Percentiles rank a stretch among this genome's conserved stretches.
Evolutionary conservation across 2,888 invertebrate genomes (phyloP).

Genomic region (Zelleria hepariella): DNA sequence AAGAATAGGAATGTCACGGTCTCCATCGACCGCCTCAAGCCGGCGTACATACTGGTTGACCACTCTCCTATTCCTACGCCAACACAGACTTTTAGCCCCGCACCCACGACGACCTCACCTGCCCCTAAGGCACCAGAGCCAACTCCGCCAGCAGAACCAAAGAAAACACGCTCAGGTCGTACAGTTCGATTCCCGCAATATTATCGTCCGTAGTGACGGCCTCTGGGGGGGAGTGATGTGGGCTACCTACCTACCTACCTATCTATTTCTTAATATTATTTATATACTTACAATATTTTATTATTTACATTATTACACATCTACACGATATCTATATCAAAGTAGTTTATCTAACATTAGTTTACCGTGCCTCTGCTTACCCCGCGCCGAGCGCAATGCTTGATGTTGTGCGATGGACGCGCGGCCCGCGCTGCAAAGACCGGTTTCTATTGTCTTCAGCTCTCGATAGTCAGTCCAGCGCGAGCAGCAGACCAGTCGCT

Average conservation of each 20-base stretch:
- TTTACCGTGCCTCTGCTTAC: no score
- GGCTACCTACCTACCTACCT: no score
- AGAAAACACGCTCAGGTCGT: not conserved
- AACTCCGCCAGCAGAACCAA: not conserved
- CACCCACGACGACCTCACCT: not conserved
- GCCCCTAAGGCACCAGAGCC: not conserved
- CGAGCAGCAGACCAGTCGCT: no score
- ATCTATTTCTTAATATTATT: not conserved
- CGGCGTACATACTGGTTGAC: slow-evolving; percentile 14
- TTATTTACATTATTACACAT: not conserved
- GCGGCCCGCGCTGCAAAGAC: no score
- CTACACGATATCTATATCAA: no score
- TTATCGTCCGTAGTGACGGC: not conserved
- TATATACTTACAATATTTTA: not conserved
- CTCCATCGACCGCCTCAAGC: slow-evolving; percentile 20
- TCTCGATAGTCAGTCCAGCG: no score
- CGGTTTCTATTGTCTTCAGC: no score
- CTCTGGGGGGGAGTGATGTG: slow-evolving; percentile 1
- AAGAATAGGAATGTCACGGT: slow-evolving; percentile 17
- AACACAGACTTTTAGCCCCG: not conserved
- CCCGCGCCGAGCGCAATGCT: no score
- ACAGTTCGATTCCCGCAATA: not conserved
- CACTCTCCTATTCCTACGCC: not conserved
- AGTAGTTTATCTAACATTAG: no score
- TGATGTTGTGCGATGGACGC: no score